These are phyloP conservation scores for Trisateles emortualis DNA, from an alignment of 2,888 invertebrate species.

Conservation along the genomic window DNA sequence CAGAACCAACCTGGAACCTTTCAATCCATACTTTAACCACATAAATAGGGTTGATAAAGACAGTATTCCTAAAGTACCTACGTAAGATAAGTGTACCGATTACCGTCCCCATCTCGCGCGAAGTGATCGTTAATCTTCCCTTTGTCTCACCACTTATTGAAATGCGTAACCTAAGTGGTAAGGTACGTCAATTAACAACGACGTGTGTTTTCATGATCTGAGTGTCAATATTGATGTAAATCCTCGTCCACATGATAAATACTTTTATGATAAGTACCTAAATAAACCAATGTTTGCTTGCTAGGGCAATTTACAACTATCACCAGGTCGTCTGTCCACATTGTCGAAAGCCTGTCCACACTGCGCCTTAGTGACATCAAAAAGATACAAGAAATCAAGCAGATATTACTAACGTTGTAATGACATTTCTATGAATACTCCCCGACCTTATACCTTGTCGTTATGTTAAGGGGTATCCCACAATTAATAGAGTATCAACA, in stretches of 20 bases:
- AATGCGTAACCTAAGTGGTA: conserved; percentile 16
- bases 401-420: too few relatives aligned
- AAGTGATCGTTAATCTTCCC: conserved; percentile 51
- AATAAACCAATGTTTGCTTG: too few relatives aligned
- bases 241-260: background rate
- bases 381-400: too few relatives aligned
- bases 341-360: too few relatives aligned
- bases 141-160: conserved; percentile 43
- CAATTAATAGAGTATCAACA: background rate
- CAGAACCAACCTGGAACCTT: conserved; percentile 1
- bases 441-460: too few relatives aligned
- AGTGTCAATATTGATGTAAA: background rate
- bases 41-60: conserved; percentile 8
- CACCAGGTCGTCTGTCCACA: too few relatives aligned
- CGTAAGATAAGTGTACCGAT: conserved; percentile 22
- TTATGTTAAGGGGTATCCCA: too few relatives aligned
- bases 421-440: too few relatives aligned
- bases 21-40: conserved; percentile 5
- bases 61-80: conserved; percentile 1
- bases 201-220: conserved; percentile 11
- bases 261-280: background rate
- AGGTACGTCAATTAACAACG: conserved; percentile 29
- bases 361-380: too few relatives aligned
- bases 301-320: too few relatives aligned
- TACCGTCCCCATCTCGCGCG: conserved; percentile 37